These are phyloP conservation scores for Tympanuchus pallidicinctus DNA, from an alignment of 2,113 vertebrate species.

Conservation along the genomic window DNA sequence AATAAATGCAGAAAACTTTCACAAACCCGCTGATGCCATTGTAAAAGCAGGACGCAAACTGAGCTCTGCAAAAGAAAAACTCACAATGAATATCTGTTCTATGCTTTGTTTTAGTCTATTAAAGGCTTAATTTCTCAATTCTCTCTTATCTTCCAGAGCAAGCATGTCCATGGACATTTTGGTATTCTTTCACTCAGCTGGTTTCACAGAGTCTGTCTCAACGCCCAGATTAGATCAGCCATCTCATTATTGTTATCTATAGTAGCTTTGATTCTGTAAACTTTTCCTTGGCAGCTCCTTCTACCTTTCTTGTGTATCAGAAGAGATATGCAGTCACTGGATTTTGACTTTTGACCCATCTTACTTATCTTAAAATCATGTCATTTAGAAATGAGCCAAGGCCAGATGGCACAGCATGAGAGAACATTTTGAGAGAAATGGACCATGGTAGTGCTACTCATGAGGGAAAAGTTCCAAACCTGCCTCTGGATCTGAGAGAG, in stretches of 20 bases:
- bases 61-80: background rate
- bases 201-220: background rate
- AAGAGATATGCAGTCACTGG: background rate
- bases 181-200: background rate
- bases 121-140: background rate
- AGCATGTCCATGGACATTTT: accelerated
- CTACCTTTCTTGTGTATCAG: background rate
- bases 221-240: background rate
- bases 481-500: background rate
- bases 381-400: background rate
- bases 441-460: accelerated
- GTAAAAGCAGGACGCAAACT: background rate
- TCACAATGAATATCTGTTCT: background rate
- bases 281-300: background rate
- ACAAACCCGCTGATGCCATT: background rate
- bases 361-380: background rate
- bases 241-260: background rate
- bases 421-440: background rate
- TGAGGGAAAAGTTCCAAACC: background rate
- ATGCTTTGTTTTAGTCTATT: background rate
- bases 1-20: background rate
- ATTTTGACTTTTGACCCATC: background rate
- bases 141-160: background rate
- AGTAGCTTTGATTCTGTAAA: background rate
- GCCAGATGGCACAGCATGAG: background rate